phyloP scores from a whole-genome alignment of 2,888 invertebrate genomes.

The Sphinx pinastri region DNA sequence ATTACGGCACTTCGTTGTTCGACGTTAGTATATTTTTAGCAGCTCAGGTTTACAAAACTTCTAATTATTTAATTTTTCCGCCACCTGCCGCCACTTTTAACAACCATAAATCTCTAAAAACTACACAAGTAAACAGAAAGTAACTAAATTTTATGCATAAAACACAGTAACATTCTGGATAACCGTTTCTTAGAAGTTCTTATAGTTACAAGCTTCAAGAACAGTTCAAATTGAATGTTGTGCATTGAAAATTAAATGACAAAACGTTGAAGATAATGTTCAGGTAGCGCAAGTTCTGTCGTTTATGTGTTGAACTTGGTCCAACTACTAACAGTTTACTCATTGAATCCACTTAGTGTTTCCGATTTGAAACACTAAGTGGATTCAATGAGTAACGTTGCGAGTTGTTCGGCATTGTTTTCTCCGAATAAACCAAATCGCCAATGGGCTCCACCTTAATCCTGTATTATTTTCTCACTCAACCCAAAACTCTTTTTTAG shows the following conservation, averaged over 20 bases:
- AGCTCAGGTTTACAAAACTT: constrained; percentile 40
- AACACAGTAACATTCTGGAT: too few species aligned
- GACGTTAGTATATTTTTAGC: constrained; percentile 35
- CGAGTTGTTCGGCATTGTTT: constrained; percentile 32
- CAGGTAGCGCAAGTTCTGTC: neutral
- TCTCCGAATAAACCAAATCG: neutral
- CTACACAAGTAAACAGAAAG: neutral
- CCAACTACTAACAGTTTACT: constrained; percentile 32
- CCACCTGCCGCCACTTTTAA: neutral
- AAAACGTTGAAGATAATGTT: constrained; percentile 1
- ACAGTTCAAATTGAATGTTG: neutral
- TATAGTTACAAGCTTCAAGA: neutral
- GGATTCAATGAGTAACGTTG: too few species aligned
- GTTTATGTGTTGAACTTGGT: constrained; percentile 22
- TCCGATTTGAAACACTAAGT: too few species aligned
- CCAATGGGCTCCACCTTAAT: neutral
- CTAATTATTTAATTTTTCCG: constrained; percentile 34
- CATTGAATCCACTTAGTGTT: constrained; percentile 39
- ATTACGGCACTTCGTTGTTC: constrained; percentile 60
- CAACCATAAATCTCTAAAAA: neutral
- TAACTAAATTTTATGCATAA: too few species aligned
- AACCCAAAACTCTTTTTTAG: too few species aligned
- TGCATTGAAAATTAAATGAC: constrained; percentile 9
- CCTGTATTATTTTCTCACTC: too few species aligned
- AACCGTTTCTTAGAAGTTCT: too few species aligned